Percentiles rank a stretch among this genome's conserved stretches.
Conservation (phyloP, 1,140 invertebrate genomes). For the Ruditapes philippinarum region DNA sequence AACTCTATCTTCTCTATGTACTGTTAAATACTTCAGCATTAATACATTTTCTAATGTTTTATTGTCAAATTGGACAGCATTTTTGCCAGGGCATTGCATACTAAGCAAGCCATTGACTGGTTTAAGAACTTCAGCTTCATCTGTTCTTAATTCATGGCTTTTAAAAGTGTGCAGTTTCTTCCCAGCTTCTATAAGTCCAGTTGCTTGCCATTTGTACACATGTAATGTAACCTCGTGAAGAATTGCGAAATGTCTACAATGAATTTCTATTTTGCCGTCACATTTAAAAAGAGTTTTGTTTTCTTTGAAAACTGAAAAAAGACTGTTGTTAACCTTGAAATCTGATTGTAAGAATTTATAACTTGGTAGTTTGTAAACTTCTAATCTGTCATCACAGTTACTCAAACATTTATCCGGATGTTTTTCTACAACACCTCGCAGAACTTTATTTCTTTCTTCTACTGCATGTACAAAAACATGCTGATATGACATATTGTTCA, state of each 20-base stretch:
- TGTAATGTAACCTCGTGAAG: neutral
- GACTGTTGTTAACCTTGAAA: neutral
- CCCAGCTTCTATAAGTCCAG: constrained; percentile 15
- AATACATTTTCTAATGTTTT: neutral
- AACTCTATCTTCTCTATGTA: neutral
- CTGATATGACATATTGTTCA: neutral
- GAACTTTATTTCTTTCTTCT: neutral
- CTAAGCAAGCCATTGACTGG: neutral
- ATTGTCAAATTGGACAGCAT: neutral
- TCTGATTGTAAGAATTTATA: constrained; percentile 12
- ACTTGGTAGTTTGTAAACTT: neutral
- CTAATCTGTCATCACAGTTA: neutral
- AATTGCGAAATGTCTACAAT: neutral
- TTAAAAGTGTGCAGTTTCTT: constrained; percentile 15
- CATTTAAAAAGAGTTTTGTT: neutral
- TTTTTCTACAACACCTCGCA: neutral
- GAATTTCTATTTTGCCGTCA: constrained; percentile 12
- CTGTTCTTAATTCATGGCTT: constrained; percentile 10
- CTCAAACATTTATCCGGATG: neutral
- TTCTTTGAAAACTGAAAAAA: constrained; percentile 16
- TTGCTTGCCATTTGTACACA: neutral
- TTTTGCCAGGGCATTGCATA: neutral
- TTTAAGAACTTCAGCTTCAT: constrained; percentile 5
- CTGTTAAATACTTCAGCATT: constrained; percentile 5
- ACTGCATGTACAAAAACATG: neutral